Conservation (phyloP, 2,113 vertebrate species). For the Pungitius pungitius region DNA sequence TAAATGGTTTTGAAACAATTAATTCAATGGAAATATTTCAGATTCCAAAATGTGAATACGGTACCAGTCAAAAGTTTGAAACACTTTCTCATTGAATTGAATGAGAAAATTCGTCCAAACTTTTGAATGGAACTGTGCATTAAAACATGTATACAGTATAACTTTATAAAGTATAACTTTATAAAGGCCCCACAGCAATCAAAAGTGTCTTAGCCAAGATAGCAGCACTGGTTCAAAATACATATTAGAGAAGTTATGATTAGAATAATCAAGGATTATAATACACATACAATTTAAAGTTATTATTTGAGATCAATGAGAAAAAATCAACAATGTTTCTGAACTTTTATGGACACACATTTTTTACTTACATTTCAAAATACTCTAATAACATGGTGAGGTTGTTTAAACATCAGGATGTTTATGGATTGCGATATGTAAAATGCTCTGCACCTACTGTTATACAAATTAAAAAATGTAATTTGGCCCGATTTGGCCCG, state of each 20-base stretch:
- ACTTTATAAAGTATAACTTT: not conserved
- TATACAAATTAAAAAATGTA: not conserved
- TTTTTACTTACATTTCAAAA: not conserved
- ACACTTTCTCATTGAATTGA: too few species aligned
- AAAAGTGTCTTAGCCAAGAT: not conserved
- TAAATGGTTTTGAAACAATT: not conserved
- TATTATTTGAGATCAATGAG: not conserved
- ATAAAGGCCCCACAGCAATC: not conserved
- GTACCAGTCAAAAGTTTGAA: not conserved
- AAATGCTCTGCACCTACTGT: not conserved
- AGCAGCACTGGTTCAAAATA: not conserved
- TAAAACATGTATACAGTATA: too few species aligned
- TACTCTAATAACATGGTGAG: not conserved
- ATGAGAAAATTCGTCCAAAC: too few species aligned
- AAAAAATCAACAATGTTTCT: not conserved
- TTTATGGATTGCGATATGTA: not conserved
- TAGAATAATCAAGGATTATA: not conserved
- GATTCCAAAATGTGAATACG: not conserved
- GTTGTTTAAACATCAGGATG: not conserved
- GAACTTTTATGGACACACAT: not conserved
- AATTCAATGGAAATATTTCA: not conserved
- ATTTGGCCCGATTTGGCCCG: conserved; percentile 25
- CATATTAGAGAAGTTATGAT: not conserved
- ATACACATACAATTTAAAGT: not conserved
- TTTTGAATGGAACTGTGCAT: too few species aligned